Conservation (phyloP, 2,113 vertebrate species). For the Eublepharis macularius region DNA sequence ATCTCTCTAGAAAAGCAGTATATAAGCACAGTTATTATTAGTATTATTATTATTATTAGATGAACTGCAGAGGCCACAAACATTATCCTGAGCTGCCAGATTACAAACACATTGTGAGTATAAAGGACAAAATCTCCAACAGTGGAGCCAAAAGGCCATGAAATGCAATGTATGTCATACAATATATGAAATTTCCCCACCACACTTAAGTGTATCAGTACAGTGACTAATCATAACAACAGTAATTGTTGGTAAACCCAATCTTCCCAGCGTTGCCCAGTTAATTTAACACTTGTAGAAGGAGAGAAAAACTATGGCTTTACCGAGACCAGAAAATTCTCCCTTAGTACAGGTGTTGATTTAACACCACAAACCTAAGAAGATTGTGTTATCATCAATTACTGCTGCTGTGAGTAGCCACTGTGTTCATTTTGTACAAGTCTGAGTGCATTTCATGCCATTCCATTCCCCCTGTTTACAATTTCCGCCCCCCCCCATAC, state of each 20-base stretch:
- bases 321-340: neutral
- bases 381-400: neutral
- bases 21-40: no score
- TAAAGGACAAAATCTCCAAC: neutral
- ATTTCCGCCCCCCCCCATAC: neutral
- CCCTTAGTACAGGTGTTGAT: neutral
- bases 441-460: neutral
- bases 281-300: neutral
- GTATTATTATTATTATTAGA: no score
- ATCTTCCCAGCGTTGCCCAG: neutral
- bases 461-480: neutral
- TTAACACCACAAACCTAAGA: neutral
- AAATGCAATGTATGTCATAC: neutral
- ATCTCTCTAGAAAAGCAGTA: no score
- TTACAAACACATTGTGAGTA: neutral
- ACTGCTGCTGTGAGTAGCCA: neutral
- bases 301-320: neutral
- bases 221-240: neutral
- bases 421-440: no score
- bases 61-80: neutral
- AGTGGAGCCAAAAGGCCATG: neutral
- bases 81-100: neutral
- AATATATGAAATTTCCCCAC: no score
- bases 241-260: neutral
- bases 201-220: neutral